Percentiles rank a stretch among this genome's conserved stretches.
Conservation (phyloP, 2,113 vertebrate genomes). For the Gavia stellata region DNA sequence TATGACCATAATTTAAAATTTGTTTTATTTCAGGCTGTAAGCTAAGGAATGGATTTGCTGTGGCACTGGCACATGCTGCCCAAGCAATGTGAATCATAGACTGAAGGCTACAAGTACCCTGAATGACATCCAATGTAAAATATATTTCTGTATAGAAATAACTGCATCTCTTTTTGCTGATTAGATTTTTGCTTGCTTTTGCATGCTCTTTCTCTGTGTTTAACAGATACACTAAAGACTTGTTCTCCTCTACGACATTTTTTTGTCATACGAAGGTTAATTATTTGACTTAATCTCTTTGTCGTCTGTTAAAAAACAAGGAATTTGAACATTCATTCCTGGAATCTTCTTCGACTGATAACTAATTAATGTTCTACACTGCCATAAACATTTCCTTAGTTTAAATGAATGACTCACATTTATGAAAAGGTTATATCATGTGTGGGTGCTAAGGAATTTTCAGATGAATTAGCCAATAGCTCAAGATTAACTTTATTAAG, state of each 20-base stretch:
- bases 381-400: constrained; percentile 57
- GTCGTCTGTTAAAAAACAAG: constrained; percentile 32
- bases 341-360: constrained; percentile 51
- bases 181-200: constrained; percentile 4
- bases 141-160: constrained; percentile 32
- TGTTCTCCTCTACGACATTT: constrained; percentile 6
- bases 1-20: constrained; percentile 42
- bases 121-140: background rate
- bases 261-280: constrained; percentile 1
- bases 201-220: background rate
- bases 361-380: constrained; percentile 62
- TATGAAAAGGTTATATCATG: constrained; percentile 36
- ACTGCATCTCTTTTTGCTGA: constrained; percentile 14
- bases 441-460: constrained; percentile 43
- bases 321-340: constrained; percentile 47
- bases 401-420: constrained; percentile 49
- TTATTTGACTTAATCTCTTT: constrained; percentile 54
- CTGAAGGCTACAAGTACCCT: background rate
- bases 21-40: background rate
- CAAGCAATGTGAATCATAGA: background rate
- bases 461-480: constrained; percentile 50
- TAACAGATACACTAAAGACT: constrained; percentile 5
- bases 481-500: constrained; percentile 46
- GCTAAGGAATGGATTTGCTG: background rate
- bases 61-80: background rate